Evolutionary conservation across 2,797 vertebrate genomes (phyloP).

Genomic region (Gymnoscopelus microlampas): DNA sequence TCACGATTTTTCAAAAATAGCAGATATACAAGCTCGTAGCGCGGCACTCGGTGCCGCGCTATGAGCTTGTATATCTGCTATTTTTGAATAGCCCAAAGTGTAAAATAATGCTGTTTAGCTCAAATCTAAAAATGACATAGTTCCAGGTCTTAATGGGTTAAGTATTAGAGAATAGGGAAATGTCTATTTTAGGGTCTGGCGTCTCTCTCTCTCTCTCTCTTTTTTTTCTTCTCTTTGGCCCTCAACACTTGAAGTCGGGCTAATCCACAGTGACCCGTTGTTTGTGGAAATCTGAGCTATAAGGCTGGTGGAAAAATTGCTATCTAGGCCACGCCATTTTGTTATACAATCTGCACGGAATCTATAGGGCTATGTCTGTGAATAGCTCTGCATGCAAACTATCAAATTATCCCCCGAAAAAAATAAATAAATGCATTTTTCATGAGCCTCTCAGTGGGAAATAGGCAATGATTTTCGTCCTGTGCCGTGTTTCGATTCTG

Average conservation of each 20-base stretch:
- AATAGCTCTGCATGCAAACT: slow-evolving; percentile 56
- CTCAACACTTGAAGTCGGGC: slow-evolving; percentile 32
- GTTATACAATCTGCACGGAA: slow-evolving; percentile 51
- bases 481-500: slow-evolving; percentile 31
- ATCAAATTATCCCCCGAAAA: slow-evolving; percentile 40
- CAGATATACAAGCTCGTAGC: too few relatives aligned
- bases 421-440: slow-evolving; percentile 62
- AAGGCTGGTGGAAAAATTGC: slow-evolving; percentile 48
- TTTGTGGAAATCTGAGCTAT: slow-evolving; percentile 49
- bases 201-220: slow-evolving; percentile 19
- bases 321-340: slow-evolving; percentile 50
- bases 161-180: slow-evolving; percentile 41
- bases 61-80: too few relatives aligned
- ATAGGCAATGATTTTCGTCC: slow-evolving; percentile 46
- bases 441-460: slow-evolving; percentile 45
- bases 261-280: slow-evolving; percentile 58
- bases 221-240: slow-evolving; percentile 12
- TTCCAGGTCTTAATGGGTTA: too few relatives aligned
- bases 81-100: too few relatives aligned
- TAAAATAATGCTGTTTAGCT: too few relatives aligned
- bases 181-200: slow-evolving; percentile 45
- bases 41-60: too few relatives aligned
- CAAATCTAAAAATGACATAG: too few relatives aligned
- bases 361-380: slow-evolving; percentile 29
- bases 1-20: too few relatives aligned